Evolutionary conservation across 2,113 vertebrate genomes (phyloP).

Genomic region (Oreotragus oreotragus): DNA sequence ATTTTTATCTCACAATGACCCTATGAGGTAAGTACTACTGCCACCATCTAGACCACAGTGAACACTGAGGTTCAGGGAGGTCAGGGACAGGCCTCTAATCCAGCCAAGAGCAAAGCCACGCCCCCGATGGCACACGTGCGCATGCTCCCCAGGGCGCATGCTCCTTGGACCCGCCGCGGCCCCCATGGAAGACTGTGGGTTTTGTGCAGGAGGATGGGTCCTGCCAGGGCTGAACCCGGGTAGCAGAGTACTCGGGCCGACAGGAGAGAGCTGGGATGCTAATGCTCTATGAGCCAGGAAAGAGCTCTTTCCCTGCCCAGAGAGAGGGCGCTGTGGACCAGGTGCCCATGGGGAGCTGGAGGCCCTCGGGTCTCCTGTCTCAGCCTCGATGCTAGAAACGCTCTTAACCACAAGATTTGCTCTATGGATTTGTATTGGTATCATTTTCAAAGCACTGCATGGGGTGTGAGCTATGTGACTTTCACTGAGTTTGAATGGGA

Average conservation of each 20-base stretch:
- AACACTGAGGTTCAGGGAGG: neutral
- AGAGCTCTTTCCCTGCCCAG: neutral
- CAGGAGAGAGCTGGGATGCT: neutral
- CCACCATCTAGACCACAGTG: neutral
- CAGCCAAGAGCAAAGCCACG: accelerated
- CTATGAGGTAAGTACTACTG: neutral
- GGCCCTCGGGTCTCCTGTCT: neutral
- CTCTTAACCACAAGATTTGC: neutral
- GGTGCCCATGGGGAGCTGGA: neutral
- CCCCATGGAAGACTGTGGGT: accelerated
- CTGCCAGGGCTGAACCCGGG: accelerated
- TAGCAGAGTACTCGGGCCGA: neutral
- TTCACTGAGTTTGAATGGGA: constrained; percentile 75
- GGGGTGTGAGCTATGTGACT: constrained; percentile 67
- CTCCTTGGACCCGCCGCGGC: neutral
- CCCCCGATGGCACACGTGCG: accelerated
- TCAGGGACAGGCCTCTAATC: neutral
- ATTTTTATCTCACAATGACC: neutral
- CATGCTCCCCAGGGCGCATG: neutral
- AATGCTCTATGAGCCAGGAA: neutral
- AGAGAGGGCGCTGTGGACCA: neutral
- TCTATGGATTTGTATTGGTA: neutral
- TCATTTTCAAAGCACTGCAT: constrained; percentile 53
- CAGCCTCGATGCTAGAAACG: neutral
- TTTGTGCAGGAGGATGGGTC: neutral